A percentile compares a stretch with the other conserved stretches of the same genome.
Conservation (phyloP, 2,888 invertebrate species). For the Lithophane socia region DNA sequence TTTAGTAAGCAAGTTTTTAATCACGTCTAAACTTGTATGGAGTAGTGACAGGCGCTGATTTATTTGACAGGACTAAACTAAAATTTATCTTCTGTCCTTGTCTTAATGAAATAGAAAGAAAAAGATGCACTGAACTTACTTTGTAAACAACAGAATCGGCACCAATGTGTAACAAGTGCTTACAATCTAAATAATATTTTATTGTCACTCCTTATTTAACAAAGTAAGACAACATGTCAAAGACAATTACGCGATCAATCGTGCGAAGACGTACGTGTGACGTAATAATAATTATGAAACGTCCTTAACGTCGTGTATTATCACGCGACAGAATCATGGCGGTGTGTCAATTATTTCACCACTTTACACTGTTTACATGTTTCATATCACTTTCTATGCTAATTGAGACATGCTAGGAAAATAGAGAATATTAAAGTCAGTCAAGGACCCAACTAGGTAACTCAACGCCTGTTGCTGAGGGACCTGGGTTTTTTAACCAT, state of each 20-base stretch:
- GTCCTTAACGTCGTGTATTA: constrained; percentile 22
- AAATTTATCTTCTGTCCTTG: no score
- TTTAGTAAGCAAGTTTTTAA: no score
- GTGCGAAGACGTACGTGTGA: constrained; percentile 27
- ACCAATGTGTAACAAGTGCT: no score
- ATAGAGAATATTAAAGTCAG: constrained; percentile 17
- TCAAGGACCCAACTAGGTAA: constrained; percentile 34
- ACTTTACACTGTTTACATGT: constrained; percentile 24
- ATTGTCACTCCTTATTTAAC: constrained; percentile 4
- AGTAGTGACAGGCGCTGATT: no score
- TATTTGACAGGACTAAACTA: no score
- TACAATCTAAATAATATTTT: neutral
- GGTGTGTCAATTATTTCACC: constrained; percentile 49
- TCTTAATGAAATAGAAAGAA: no score
- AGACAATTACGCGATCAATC: constrained; percentile 36
- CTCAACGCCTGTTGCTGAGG: neutral
- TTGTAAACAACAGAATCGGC: no score
- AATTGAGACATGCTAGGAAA: constrained; percentile 18
- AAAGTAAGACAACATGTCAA: constrained; percentile 14
- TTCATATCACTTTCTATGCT: constrained; percentile 49
- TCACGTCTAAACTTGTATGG: no score
- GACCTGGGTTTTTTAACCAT: neutral
- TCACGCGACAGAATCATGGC: constrained; percentile 44
- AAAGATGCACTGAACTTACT: no score
- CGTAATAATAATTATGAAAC: neutral